Conservation (phyloP, 2,113 vertebrate species). For the Callocephalon fimbriatum region DNA sequence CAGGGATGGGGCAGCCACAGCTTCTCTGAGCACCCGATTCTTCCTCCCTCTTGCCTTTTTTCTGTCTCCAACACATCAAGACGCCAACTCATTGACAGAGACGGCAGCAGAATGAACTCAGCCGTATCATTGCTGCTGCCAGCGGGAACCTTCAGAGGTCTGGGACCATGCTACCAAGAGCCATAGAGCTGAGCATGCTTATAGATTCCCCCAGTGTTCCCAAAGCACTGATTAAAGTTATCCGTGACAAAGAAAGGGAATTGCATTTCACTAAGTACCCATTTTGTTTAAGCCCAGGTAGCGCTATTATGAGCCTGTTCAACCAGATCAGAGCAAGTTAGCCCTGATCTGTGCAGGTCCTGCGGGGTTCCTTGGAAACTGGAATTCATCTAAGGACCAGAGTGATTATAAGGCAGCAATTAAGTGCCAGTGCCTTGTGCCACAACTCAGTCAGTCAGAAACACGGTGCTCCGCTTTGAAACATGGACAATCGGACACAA, state of each 20-base stretch:
- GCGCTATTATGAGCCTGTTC: background rate
- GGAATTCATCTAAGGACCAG: background rate
- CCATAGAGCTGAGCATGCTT: background rate
- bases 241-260: background rate
- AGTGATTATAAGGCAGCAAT: background rate
- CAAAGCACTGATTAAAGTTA: slow-evolving; percentile 36
- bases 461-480: background rate
- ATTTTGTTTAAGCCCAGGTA: slow-evolving; percentile 23
- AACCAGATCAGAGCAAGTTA: background rate
- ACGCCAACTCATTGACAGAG: background rate
- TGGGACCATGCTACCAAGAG: background rate
- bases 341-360: slow-evolving; percentile 3
- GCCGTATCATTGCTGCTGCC: background rate
- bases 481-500: rapidly evolving
- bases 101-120: background rate
- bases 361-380: background rate
- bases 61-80: background rate
- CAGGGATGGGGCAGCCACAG: background rate
- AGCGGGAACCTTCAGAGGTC: rapidly evolving
- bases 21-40: no score
- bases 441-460: background rate
- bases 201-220: background rate
- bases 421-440: background rate
- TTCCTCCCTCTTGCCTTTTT: background rate
- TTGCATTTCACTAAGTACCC: slow-evolving; percentile 18